These are phyloP conservation scores for Actenoides lindsayi DNA, from an alignment of 2,113 vertebrate genomes.

Conservation along the genomic window DNA sequence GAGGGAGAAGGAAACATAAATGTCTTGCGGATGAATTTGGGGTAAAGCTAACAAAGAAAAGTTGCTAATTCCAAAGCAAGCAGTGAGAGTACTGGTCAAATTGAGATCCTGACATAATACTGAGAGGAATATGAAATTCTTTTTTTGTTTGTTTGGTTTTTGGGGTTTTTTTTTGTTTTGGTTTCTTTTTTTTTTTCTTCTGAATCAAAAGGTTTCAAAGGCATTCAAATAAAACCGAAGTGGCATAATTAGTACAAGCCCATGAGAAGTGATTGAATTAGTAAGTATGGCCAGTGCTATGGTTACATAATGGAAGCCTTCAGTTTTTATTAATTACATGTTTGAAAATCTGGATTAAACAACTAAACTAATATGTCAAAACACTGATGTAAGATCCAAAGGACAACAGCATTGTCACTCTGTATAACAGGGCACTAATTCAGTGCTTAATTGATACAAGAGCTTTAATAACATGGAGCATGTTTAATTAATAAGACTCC, in stretches of 20 bases:
- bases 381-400: neutral
- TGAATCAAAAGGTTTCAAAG: conserved; percentile 31
- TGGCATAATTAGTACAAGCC: conserved; percentile 36
- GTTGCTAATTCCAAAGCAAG: neutral
- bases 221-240: conserved; percentile 10
- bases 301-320: conserved; percentile 29
- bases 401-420: neutral
- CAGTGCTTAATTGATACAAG: conserved; percentile 49
- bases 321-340: conserved; percentile 48
- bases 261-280: conserved; percentile 15
- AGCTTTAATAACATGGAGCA: conserved; percentile 7
- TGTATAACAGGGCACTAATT: neutral
- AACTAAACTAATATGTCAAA: conserved; percentile 47
- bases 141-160: neutral
- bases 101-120: neutral
- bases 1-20: neutral
- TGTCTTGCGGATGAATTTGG: neutral
- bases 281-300: neutral
- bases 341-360: conserved; percentile 50
- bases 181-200: neutral
- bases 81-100: neutral
- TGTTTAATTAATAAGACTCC: conserved; percentile 63
- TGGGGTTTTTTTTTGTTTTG: too few relatives aligned
- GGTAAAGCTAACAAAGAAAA: neutral
- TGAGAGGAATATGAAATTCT: conserved; percentile 5